Base-by-base conservation (phyloP, 2,113 vertebrate species). In the Plecotus auritus region DNA sequence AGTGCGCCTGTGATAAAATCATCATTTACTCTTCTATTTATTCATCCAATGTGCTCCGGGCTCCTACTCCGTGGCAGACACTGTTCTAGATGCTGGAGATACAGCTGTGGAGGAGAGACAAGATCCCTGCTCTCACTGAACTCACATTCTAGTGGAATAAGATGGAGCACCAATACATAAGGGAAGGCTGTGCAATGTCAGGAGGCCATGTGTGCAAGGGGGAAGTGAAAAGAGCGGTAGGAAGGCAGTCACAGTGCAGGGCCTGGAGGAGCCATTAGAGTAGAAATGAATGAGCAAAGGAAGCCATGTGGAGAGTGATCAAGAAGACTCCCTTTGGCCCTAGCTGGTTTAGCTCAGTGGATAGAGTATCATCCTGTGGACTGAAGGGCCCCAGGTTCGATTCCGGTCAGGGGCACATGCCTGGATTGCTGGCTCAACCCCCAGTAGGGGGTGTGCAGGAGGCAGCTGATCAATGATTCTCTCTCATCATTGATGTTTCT, bases 61-160 rank as follows among this genome's bases (percentile, higher is more conserved):
- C 8, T 91, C 69, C 92, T 17, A 37, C 23, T 66, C 59, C 20
- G 35, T 8, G 16, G 54, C 80, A 96, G 45, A 70, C 35, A 30
- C 18, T 16, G 23, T 92, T 90, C 64, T 40, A 85, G 90, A 89
- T 74, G 83, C 30, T 66, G 32, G 18, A 95, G 81, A 82, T 85
- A 82, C 4, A 23, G 37, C 74, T 90, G n/a, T 20, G 42, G 86
- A 37, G 18, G 11, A 66, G 87, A 92, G 81, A 92, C 51, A 87
- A 88, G 54, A 59, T 28, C 22, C 45, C 59, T 85, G 73, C 81
- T 92, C 73, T 92, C 45, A n/a, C 0, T 67, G 88, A 81, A 23
- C 23, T 51, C 85, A n/a, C 18, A 59, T 49, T 89, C 81, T 67
- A 54, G 30, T 32, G 49, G 37, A 49, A 51, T 32, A 59, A 70